phyloP scores from a whole-genome alignment of 2,113 vertebrate species.

The Callithrix jacchus region DNA sequence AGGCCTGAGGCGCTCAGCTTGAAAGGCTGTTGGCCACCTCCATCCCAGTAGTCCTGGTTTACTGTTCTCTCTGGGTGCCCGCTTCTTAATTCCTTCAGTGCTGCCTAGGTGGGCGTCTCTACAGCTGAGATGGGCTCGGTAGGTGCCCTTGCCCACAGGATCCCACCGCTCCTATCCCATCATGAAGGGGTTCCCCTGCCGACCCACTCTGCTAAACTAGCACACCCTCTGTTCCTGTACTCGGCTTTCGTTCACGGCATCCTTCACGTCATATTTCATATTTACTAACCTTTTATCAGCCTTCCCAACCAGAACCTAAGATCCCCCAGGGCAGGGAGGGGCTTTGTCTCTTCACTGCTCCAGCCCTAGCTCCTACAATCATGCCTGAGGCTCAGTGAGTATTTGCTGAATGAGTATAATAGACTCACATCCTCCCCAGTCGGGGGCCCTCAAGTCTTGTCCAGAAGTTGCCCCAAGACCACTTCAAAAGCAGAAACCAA shows the following conservation, averaged over 20 bases:
- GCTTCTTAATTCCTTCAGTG: too few species aligned
- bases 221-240: not conserved
- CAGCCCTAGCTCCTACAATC: not conserved
- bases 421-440: not conserved
- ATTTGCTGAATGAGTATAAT: not conserved
- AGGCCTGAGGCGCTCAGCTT: too few species aligned
- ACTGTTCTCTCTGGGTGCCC: too few species aligned
- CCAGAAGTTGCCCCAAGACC: not conserved
- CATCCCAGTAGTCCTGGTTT: too few species aligned
- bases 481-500: not conserved
- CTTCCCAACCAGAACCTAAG: not conserved
- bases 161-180: fast-evolving
- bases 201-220: not conserved
- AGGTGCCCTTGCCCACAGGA: too few species aligned
- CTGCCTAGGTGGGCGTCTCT: too few species aligned
- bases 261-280: not conserved
- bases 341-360: too few species aligned
- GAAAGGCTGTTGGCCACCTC: too few species aligned
- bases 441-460: not conserved
- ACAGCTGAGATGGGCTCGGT: too few species aligned
- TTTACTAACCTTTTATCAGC: not conserved
- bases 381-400: not conserved
- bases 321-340: too few species aligned
- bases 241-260: not conserved
- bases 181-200: not conserved